These are phyloP conservation scores for Telmatherina bonti DNA, from an alignment of 2,797 vertebrate species.

Conservation along the genomic window DNA sequence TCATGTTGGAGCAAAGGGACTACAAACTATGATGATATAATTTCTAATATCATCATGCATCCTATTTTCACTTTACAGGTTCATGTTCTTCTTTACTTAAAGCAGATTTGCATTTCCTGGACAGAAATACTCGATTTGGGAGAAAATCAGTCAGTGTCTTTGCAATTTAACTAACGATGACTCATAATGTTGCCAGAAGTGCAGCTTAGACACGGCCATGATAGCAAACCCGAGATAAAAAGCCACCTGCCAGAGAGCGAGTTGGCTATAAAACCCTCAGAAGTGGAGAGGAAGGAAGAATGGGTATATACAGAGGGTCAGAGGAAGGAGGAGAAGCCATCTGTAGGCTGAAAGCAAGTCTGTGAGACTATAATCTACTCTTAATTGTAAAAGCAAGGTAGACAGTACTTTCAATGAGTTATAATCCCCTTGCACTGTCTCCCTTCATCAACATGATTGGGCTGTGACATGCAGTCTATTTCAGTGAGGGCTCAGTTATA, in stretches of 20 bases:
- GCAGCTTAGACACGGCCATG: constrained; percentile 27
- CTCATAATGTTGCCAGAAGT: constrained; percentile 55
- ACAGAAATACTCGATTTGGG: constrained; percentile 14
- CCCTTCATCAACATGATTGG: constrained; percentile 65
- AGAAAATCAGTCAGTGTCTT: constrained; percentile 34
- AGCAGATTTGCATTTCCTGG: constrained; percentile 31
- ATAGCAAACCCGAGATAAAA: constrained; percentile 27
- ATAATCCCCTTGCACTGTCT: constrained; percentile 70
- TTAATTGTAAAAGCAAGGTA: constrained; percentile 67
- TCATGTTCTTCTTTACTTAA: constrained; percentile 1
- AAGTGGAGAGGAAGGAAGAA: constrained; percentile 27
- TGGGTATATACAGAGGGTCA: constrained; percentile 48
- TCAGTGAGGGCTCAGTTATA: constrained; percentile 24
- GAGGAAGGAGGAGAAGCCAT: constrained; percentile 65
- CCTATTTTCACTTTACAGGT: not conserved
- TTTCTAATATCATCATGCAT: not conserved
- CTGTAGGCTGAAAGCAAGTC: constrained; percentile 60
- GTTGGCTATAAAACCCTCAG: constrained; percentile 16
- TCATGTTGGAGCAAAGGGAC: not conserved
- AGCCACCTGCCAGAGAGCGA: constrained; percentile 60
- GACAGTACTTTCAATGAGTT: constrained; percentile 57
- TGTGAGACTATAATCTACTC: constrained; percentile 69
- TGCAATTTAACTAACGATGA: constrained; percentile 51
- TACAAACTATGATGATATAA: too few relatives aligned
- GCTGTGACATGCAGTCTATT: constrained; percentile 48